phyloP scores from a whole-genome alignment of 2,113 vertebrate species.

The Vombatus ursinus region DNA sequence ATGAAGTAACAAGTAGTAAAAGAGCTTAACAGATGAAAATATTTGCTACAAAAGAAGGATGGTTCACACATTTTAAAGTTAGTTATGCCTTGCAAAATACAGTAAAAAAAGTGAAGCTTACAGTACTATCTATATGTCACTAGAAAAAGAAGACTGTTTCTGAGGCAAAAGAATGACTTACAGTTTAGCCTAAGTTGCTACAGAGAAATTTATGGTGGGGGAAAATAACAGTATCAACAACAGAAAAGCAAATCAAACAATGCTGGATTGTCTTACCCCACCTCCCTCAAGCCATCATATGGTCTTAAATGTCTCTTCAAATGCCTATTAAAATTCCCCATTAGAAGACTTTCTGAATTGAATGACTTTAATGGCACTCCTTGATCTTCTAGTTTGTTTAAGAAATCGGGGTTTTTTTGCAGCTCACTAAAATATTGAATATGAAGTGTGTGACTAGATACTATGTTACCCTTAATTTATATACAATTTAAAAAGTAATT shows the following conservation, averaged over 20 bases:
- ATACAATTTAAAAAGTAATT: neutral
- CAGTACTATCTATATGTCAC: neutral
- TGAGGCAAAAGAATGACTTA: neutral
- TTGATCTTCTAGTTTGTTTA: neutral
- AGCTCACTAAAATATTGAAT: neutral
- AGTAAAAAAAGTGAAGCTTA: neutral
- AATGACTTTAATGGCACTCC: neutral
- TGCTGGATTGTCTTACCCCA: neutral
- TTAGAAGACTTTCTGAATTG: neutral
- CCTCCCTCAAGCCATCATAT: neutral
- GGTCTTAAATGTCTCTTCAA: neutral
- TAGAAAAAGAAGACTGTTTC: neutral
- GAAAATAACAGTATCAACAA: neutral
- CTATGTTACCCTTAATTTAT: neutral
- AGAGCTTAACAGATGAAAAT: neutral
- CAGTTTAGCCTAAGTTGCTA: neutral
- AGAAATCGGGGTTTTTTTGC: neutral
- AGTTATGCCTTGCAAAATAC: neutral
- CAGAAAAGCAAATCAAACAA: neutral
- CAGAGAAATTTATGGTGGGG: neutral
- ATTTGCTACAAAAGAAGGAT: neutral
- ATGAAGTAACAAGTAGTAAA: neutral
- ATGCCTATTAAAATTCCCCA: neutral
- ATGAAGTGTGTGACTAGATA: neutral
- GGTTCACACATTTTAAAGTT: neutral